These are phyloP conservation scores for Hormaphis cornu DNA, from an alignment of 1,140 invertebrate genomes.

Conservation along the genomic window DNA sequence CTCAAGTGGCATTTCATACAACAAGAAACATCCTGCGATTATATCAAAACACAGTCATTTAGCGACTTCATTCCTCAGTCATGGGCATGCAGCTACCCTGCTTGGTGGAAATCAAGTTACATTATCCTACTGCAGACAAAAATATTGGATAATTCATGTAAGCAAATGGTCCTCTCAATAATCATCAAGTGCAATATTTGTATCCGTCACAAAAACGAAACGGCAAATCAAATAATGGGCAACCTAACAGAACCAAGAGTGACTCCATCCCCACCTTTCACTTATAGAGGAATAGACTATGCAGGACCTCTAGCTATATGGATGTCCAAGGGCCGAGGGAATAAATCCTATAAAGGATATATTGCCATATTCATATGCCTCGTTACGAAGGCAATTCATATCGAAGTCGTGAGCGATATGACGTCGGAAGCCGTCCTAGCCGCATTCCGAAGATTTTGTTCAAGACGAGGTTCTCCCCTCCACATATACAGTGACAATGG, in stretches of 20 bases:
- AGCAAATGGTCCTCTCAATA: not conserved
- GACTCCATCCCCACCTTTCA: constrained; percentile 37
- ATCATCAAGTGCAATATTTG: constrained; percentile 35
- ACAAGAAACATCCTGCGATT: not conserved
- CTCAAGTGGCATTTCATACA: not conserved
- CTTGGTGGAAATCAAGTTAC: not conserved
- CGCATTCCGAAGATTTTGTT: constrained; percentile 35
- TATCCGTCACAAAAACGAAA: constrained; percentile 32
- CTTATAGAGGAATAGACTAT: constrained; percentile 37
- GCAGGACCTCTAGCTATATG: not conserved
- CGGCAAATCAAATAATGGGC: constrained; percentile 37
- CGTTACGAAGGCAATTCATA: constrained; percentile 42
- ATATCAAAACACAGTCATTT: not conserved
- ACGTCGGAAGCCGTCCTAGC: constrained; percentile 42
- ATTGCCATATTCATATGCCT: constrained; percentile 44
- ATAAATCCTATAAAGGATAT: constrained; percentile 36
- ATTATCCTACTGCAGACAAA: not conserved
- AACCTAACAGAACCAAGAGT: constrained; percentile 38
- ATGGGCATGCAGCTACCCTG: not conserved
- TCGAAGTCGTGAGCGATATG: constrained; percentile 43
- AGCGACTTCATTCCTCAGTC: not conserved
- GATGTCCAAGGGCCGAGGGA: not conserved
- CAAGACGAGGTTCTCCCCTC: not conserved
- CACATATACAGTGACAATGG: not conserved
- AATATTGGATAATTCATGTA: not conserved